phyloP scores from a whole-genome alignment of 2,113 vertebrate genomes.

The Diphyllodes magnificus region DNA sequence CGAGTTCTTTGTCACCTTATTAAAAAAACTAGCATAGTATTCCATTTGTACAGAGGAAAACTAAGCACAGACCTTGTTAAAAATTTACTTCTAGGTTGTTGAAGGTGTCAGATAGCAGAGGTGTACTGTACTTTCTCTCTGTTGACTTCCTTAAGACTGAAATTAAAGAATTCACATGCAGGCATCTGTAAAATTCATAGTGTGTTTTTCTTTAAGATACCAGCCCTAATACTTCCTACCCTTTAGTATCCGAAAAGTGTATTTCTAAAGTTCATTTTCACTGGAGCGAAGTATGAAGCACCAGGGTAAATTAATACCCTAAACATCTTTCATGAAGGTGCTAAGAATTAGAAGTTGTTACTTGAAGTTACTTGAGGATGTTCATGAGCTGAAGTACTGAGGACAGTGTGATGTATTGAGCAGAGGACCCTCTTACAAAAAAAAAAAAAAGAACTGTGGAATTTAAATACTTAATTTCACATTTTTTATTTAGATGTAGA shows the following conservation, averaged over 20 bases:
- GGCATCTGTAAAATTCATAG: not conserved
- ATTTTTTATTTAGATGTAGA: not conserved
- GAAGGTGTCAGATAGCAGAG: not conserved
- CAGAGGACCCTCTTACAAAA: not conserved
- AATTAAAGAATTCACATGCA: not conserved
- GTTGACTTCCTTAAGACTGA: not conserved
- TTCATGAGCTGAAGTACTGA: not conserved
- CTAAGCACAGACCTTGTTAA: not conserved
- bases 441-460: not conserved
- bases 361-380: not conserved
- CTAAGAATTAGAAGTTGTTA: not conserved
- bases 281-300: not conserved
- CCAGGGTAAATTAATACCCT: not conserved
- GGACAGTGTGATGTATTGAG: not conserved
- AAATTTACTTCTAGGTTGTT: not conserved
- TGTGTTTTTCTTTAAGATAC: not conserved
- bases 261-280: not conserved
- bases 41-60: not conserved
- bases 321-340: not conserved
- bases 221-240: not conserved
- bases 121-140: not conserved
- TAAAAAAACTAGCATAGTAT: not conserved
- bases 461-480: not conserved
- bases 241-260: not conserved
- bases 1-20: rapidly evolving